Evolutionary conservation across 2,797 vertebrate genomes (phyloP), one percentile per base, ranked within the genome.

Genomic region (Paedocypris micromegethes): DNA sequence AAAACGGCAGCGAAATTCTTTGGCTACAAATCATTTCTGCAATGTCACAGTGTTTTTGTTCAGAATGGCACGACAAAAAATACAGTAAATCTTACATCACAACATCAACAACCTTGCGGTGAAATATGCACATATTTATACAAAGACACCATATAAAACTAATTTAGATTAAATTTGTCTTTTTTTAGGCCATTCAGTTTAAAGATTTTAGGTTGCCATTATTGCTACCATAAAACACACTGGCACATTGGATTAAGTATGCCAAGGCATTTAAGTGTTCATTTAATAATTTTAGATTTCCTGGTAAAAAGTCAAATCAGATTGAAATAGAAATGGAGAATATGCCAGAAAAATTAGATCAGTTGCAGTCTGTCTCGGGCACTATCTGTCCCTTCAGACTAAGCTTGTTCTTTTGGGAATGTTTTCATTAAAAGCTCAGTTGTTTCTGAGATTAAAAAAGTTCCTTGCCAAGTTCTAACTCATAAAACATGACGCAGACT

Each of bases 391-490:
- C 51, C 44, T 72, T 55, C 23, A 2, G 56, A 74, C 78, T 86
- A 83, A 87, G 83, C 83, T 83, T 75, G 66, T 62, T 79, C 49
- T 45, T 53, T 73, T 56, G n/a, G 74, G 73, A 71, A 80, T 81
- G 77, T 66, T 68, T 78, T 75, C 41, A 83, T 86, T 76, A 88
- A 87, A 81, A 70, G 72, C 64, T 44, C 73, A 72, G 58, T 86
- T 90, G 83, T 88, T 83, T 76, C 38, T 43, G 71, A 78, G 85
- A 85, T 86, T 86, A 85, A 48, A 48, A 50, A 67, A 69, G 80
- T 65, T 75, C 63, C 70, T 77, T 67, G 47, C 46, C 67, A 68
- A 78, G 60, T 58, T 57, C 72, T 56, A 44, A 57, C 48, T 70
- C 43, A 64, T 48, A 50, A 65, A 23, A 45, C n/a, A 49, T 64